Evolutionary conservation across 2,113 vertebrate species (phyloP).

Genomic region (Chloebia gouldiae): DNA sequence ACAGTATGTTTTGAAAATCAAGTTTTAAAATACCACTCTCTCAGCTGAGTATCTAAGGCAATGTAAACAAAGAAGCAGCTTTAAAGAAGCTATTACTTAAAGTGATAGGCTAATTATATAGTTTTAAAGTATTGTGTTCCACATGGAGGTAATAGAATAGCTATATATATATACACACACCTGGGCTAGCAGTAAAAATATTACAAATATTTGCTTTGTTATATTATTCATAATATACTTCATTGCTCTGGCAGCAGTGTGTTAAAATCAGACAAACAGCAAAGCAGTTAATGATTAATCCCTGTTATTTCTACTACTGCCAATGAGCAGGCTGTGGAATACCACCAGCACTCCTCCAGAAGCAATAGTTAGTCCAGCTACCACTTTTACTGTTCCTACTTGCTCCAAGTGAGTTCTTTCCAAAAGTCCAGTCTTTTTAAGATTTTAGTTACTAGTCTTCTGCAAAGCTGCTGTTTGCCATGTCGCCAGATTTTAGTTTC

Average conservation of each 20-base stretch:
- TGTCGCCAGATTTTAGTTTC: background rate
- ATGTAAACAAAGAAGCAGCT: background rate
- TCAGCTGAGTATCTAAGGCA: background rate
- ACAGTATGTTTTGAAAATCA: background rate
- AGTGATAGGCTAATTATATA: background rate
- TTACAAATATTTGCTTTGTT: conserved; percentile 11
- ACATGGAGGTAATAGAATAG: background rate
- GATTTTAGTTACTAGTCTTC: background rate
- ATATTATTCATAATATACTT: background rate
- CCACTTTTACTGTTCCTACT: background rate
- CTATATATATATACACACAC: background rate
- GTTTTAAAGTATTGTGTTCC: background rate
- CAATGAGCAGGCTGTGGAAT: background rate
- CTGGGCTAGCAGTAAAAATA: background rate
- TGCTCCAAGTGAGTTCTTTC: background rate
- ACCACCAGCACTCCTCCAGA: background rate
- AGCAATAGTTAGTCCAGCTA: background rate
- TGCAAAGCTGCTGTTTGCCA: background rate
- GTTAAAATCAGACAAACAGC: conserved; percentile 28
- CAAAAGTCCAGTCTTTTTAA: background rate
- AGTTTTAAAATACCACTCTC: background rate
- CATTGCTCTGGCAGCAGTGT: background rate
- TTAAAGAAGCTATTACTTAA: background rate
- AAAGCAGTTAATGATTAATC: conserved; percentile 29
- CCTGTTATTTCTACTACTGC: background rate